Conservation (phyloP, 2,113 vertebrate species). For the Hyperopisus bebe region DNA sequence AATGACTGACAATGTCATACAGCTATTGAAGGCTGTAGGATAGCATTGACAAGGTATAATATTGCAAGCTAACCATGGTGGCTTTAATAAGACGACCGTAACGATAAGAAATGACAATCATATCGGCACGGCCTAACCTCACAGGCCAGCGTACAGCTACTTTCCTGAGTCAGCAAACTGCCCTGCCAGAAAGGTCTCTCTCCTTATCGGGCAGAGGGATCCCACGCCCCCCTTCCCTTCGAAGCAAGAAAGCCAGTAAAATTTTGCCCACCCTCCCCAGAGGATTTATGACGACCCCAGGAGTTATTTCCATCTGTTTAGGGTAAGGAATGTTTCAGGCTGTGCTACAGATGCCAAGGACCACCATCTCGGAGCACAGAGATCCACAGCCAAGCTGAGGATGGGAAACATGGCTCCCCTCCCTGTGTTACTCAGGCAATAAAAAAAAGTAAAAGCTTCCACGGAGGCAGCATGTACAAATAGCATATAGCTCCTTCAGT, state of each 20-base stretch:
- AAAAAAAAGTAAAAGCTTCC: neutral
- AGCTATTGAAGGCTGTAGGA: neutral
- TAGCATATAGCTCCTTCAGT: neutral
- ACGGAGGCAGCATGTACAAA: neutral
- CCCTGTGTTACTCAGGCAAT: neutral
- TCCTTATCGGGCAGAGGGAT: neutral
- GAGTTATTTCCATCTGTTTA: neutral
- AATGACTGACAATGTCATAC: neutral
- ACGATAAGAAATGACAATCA: neutral
- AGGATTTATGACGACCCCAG: slow-evolving; percentile 1
- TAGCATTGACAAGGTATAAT: neutral
- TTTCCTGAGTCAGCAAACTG: neutral
- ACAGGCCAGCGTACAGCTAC: neutral
- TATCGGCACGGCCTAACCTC: neutral
- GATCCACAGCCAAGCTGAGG: neutral
- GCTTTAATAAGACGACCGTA: neutral
- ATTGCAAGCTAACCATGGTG: neutral
- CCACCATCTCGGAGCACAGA: neutral
- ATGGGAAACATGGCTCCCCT: neutral
- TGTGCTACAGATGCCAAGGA: neutral
- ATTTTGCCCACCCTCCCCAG: neutral
- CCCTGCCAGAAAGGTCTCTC: neutral
- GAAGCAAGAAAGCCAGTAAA: neutral
- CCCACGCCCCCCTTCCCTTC: neutral
- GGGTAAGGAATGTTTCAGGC: neutral